Conservation (phyloP, 2,888 invertebrate species). For the Drosophila hamatofila region DNA sequence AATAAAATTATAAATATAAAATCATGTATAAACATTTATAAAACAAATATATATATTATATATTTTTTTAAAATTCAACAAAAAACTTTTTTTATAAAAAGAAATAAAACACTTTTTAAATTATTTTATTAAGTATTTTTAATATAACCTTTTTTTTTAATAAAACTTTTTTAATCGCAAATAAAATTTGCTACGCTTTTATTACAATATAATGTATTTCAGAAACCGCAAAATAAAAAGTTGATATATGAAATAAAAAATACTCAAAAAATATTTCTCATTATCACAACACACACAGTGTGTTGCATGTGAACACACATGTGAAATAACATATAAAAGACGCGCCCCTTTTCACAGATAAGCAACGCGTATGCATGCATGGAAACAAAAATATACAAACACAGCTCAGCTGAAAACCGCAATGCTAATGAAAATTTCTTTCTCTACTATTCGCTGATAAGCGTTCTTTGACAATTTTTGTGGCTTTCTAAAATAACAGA, state of each 20-base stretch:
- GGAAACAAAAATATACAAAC: not conserved
- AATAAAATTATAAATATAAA: no score
- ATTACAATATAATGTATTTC: not conserved
- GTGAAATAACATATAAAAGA: conserved; percentile 8
- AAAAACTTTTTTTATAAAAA: no score
- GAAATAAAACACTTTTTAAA: no score
- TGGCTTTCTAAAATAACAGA: conserved; percentile 12
- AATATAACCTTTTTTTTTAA: no score
- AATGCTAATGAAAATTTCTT: not conserved
- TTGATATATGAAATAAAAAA: not conserved
- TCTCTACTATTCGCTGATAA: not conserved
- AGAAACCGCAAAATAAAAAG: not conserved
- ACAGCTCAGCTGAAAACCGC: not conserved
- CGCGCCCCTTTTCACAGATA: conserved; percentile 14
- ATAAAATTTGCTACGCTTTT: no score
- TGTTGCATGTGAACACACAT: conserved; percentile 14
- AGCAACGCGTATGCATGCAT: not conserved
- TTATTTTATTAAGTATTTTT: no score
- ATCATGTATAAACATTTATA: no score
- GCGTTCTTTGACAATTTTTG: not conserved
- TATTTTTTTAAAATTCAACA: no score
- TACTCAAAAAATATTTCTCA: not conserved
- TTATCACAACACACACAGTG: not conserved
- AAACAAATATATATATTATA: no score
- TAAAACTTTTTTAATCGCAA: no score